Evolutionary conservation across 2,888 invertebrate genomes (phyloP), one percentile per base, ranked within the genome.

Genomic region (Hypomecis atomaria): DNA sequence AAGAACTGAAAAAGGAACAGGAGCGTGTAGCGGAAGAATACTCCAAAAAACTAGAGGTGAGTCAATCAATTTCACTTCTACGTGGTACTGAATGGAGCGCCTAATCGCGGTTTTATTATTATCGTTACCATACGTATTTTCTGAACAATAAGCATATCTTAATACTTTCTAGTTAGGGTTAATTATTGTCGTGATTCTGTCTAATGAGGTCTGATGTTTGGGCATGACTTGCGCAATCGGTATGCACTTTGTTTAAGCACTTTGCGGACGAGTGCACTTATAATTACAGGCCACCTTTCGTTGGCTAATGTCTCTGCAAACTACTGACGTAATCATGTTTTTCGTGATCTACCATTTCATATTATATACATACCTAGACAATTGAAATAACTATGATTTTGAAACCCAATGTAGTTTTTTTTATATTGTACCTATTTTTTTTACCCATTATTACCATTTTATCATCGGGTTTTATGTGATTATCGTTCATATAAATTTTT

Each of bases 1-100:
- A 98, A 83, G 98, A 98, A 82, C 90, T 99, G 75, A 97, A 96
- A 80, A 95, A 95, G 78, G 97, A 97, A 79, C 96, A 97, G 86
- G 98, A 98, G 74, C 94, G 95, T 64, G 90, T 96, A 57, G 94
- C 96, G 54, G 98, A 98, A 86, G 98, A 98, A 80, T 98, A 96
- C 92, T 96, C 96, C 61, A 95, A 95, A 77, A 97, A 98, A 94
- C 90, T 98, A 73, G 98, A 98, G 97, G 98, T 98, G 79, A 95
- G 95, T 87, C 56, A 59, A 63, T 65, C 48, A 60, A 60, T 68
- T 65, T 66, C 42, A 59, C 61, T 57, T 52, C 38, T 33, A 47
- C 49, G 38, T 38, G 45, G 13, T 50, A 49, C 36, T 40, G 40
- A 49, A n/a, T n/a, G n/a, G n/a, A n/a, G n/a, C n/a, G n/a, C n/a